phyloP scores from a whole-genome alignment of 2,888 invertebrate species.

The Drosophila kokeensis region DNA sequence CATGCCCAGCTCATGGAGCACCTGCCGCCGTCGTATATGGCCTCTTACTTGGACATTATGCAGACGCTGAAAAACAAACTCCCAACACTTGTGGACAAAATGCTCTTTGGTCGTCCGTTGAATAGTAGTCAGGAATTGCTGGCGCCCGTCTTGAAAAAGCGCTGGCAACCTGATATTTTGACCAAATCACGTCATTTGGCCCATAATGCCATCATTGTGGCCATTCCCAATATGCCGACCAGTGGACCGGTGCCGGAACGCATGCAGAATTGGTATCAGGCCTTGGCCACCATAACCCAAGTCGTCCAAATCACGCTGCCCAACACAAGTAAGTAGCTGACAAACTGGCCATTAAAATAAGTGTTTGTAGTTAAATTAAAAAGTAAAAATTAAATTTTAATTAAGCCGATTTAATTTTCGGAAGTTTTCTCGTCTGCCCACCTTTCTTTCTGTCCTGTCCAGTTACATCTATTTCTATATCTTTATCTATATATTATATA shows the following conservation, averaged over 20 bases:
- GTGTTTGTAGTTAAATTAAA: not conserved
- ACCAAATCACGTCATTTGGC: constrained; percentile 89
- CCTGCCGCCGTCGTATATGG: constrained; percentile 88
- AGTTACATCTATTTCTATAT: no score
- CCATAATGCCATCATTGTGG: constrained; percentile 89
- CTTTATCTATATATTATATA: no score
- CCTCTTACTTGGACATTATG: constrained; percentile 91
- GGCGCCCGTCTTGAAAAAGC: constrained; percentile 86
- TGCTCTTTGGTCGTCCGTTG: constrained; percentile 87
- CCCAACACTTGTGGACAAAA: constrained; percentile 90
- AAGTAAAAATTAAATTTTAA: not conserved
- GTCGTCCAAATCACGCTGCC: constrained; percentile 86
- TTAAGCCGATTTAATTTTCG: not conserved
- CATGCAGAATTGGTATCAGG: constrained; percentile 89
- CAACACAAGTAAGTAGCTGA: constrained; percentile 70
- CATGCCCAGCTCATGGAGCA: constrained; percentile 90
- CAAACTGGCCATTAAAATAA: not conserved
- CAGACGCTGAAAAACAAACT: constrained; percentile 90
- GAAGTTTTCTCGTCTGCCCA: no score
- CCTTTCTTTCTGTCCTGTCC: no score
- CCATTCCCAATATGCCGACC: constrained; percentile 87
- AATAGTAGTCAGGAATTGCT: constrained; percentile 88
- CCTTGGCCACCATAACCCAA: constrained; percentile 89
- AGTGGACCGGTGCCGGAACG: constrained; percentile 86
- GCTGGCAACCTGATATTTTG: constrained; percentile 91